Base-by-base conservation (phyloP, 2,113 vertebrate genomes). In the Pollimyrus isidori region DNA sequence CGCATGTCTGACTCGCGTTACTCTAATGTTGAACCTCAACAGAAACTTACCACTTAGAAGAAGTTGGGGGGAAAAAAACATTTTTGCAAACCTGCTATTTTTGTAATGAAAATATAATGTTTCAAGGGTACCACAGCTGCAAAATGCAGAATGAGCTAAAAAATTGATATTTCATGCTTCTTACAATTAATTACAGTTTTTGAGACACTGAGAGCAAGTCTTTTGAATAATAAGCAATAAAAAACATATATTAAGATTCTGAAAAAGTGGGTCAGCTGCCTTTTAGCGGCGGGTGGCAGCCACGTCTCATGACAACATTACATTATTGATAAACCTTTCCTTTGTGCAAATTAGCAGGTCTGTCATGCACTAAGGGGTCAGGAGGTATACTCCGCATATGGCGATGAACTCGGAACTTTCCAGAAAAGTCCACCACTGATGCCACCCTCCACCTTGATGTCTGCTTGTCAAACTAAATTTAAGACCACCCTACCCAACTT, bases 11-110 rank as follows among this genome's bases (percentile, higher is more conserved):
- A 46, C 69, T 82, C n/a, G 0, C 49, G 30, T 53, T 89, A 92
- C 90, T 91, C 95, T 95, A 91, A 93, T 95, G 94, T 93, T 94
- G 93, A 94, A 9, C 88, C 89, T 93, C 94, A 62, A 62, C 56
- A n/a, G 23, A 62, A 93, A 93, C 93, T 92, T 93, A 93, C 92
- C 94, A 93, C 93, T 92, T 50, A 11, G 21, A 89, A 21, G 52
- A 89, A 21, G 52, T 53, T 21, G 17, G 42, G 6, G 9, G 23
- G 0, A 46, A 92, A 3, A n/a, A 4, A 7, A 17, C 19, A 15
- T 49, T 30, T 50, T 46, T 35, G 85, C 23, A n/a, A 53, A 30
- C 13, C 49, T 35, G 35, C 21, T 45, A 19, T 84, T 84, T 46
- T 48, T n/a, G 4, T 56, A 19, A 19, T 39, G 17, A 35, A 80